A percentile compares a stretch with the other conserved stretches of the same genome.
Conservation (phyloP, 2,797 vertebrate species). For the Sebastes kiyomatsui region DNA sequence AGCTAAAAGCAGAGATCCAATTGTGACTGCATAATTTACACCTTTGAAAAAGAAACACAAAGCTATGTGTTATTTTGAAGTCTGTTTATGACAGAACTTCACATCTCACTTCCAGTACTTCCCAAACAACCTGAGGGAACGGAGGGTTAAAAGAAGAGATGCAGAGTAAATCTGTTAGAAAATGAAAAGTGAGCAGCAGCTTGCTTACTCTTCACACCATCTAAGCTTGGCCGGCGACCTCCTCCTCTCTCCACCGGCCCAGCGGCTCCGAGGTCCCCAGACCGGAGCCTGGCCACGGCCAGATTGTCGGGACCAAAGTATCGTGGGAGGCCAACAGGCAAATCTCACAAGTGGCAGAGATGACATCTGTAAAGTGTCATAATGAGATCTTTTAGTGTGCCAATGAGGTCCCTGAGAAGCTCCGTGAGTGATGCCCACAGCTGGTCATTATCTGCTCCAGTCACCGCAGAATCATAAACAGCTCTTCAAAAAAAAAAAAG, state of each 20-base stretch:
- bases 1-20: not conserved
- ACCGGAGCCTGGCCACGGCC: conserved; percentile 34
- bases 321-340: conserved; percentile 43
- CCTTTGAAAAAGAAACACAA: not conserved
- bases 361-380: conserved; percentile 79
- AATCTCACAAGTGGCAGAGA: conserved; percentile 65
- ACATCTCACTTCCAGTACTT: conserved; percentile 8
- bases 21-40: not conserved
- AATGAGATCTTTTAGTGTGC: conserved; percentile 72
- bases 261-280: conserved; percentile 30
- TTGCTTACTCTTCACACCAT: not conserved
- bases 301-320: conserved; percentile 30
- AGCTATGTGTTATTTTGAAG: not conserved
- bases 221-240: conserved; percentile 14
- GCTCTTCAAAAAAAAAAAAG: conserved; percentile 55
- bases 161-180: conserved; percentile 12
- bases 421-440: conserved; percentile 64
- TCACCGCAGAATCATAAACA: conserved; percentile 70
- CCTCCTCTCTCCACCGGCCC: conserved; percentile 11
- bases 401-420: conserved; percentile 66
- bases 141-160: conserved; percentile 12
- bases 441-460: conserved; percentile 76
- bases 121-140: conserved; percentile 31
- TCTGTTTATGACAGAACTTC: conserved; percentile 14
- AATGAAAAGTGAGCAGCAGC: conserved; percentile 22